Base-by-base conservation (phyloP, 1,140 invertebrate genomes). In the Glossosoma conforme region DNA sequence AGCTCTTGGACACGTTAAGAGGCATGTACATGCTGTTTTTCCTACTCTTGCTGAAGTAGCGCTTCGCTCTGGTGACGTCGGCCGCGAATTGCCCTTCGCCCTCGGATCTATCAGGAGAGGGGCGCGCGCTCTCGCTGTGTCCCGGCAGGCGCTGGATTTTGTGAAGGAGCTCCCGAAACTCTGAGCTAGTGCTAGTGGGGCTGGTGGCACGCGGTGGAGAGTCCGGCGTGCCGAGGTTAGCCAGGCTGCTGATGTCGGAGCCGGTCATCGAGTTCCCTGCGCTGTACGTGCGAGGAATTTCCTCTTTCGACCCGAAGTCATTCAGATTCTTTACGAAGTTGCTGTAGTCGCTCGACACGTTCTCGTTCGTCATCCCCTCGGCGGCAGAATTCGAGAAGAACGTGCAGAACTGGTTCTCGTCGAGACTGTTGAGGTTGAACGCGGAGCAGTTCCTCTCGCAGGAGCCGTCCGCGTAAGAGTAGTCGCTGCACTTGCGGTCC, bases 201-300 rank as follows among this genome's bases (percentile, higher is more conserved):
- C 84, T 87, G 6, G 85, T 88, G 8, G 86, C 85, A 60, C 83
- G 77, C 0, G 86, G 86, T 1, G 86, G 86, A 1, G 86, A 89
- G 56, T 83, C 82, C 14, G 80, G 81, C 22, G 80, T 74, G 2
- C 72, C 77, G 13, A 77, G 63, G 52, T 77, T 78, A 3, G 78
- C 79, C 55, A 84, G 62, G 65, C 82, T 84, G 56, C 81, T 84
- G 45, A 84, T 77, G 55, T 81, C 82, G 2, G 82, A 84, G 4
- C 77, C 76, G 13, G 79, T 82, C 60, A 78, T 77, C 43, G 78
- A 79, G 6, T 61, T 64, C 11, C 56, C 56, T 2, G 51, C 56
- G 32, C 56, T 58, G 20, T 41, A 58, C 35, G 47, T 53, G 37
- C 56, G 33, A 21, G 40, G 19, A 3, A 58, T 58, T 44, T 58